These are phyloP conservation scores for Grammomys surdaster DNA, from an alignment of 2,113 vertebrate genomes.

Conservation along the genomic window DNA sequence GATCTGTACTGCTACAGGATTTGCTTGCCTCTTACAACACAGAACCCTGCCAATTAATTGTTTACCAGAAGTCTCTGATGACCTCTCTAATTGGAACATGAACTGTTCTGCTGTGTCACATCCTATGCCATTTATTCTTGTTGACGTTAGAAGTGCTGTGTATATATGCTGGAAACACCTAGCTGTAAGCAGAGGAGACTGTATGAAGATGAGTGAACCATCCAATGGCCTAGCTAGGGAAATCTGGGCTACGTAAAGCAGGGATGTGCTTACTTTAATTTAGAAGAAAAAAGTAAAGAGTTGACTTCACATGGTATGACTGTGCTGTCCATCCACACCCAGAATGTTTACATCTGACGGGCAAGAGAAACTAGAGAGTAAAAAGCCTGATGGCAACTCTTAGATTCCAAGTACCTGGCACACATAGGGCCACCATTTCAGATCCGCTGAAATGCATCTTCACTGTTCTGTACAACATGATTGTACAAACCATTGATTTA, in stretches of 20 bases:
- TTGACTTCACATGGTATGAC: too few species aligned
- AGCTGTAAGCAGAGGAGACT: not conserved
- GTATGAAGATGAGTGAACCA: constrained; percentile 5
- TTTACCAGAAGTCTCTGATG: not conserved
- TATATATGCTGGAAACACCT: not conserved
- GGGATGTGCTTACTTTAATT: constrained; percentile 8
- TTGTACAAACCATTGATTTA: not conserved
- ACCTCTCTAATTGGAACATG: not conserved
- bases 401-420: not conserved
- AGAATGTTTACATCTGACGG: too few species aligned
- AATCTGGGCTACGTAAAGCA: constrained; percentile 36
- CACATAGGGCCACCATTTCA: not conserved
- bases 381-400: not conserved
- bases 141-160: constrained; percentile 38
- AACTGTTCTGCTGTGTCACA: not conserved
- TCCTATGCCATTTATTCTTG: not conserved
- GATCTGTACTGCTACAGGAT: not conserved
- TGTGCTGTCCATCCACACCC: too few species aligned
- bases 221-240: not conserved
- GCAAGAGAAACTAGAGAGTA: too few species aligned
- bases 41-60: not conserved
- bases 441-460: constrained; percentile 2
- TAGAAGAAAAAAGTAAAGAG: too few species aligned
- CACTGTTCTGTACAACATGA: not conserved
- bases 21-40: not conserved